A percentile compares a stretch with the other conserved stretches of the same genome.
phyloP scores from a whole-genome alignment of 2,797 vertebrate species.

The Chanos chanos region DNA sequence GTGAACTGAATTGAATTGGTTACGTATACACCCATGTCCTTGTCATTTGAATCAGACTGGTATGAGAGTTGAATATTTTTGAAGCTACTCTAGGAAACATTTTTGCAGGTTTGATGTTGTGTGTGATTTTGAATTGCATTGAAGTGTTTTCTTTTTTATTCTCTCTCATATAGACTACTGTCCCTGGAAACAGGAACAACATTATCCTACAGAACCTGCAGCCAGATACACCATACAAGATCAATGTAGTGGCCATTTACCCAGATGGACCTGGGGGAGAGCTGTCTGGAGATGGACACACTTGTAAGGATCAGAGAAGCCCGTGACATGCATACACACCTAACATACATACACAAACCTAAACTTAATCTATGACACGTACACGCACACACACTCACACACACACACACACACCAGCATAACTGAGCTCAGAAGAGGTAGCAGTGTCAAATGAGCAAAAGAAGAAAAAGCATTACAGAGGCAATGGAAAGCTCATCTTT shows the following conservation, averaged over 20 bases:
- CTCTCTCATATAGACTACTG: conserved; percentile 77
- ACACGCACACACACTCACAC: conserved; percentile 10
- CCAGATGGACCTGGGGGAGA: conserved; percentile 88
- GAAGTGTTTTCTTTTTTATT: neutral
- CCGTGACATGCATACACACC: neutral
- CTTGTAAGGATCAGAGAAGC: conserved; percentile 81
- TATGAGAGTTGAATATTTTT: too few species aligned
- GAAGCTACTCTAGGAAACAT: too few species aligned
- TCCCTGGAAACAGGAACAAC: conserved; percentile 89
- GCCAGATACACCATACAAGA: conserved; percentile 90
- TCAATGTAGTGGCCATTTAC: conserved; percentile 88
- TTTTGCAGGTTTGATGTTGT: too few species aligned
- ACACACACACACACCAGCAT: neutral
- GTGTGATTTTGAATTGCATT: neutral
- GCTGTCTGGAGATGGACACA: conserved; percentile 85
- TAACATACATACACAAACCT: neutral
- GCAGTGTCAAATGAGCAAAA: neutral
- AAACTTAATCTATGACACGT: neutral
- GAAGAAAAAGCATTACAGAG: neutral
- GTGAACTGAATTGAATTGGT: too few species aligned
- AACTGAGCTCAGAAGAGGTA: neutral
- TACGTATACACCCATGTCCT: too few species aligned
- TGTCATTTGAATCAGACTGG: too few species aligned
- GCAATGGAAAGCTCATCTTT: neutral
- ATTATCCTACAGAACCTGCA: conserved; percentile 86